phyloP scores from a whole-genome alignment of 1,140 invertebrate genomes.

The Mylabris phalerata region DNA sequence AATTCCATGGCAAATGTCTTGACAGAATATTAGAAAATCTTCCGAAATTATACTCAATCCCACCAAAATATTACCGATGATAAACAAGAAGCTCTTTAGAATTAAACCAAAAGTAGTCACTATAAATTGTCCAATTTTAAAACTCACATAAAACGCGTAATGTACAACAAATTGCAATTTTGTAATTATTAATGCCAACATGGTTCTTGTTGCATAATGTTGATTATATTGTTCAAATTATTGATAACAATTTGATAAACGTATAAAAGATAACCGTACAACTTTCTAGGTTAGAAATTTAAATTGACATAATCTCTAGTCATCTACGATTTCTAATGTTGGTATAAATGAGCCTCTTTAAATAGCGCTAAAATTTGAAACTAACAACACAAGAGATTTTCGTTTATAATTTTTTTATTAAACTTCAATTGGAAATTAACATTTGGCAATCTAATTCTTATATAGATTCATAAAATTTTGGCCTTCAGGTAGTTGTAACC shows the following conservation, averaged over 20 bases:
- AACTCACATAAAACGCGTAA: conserved; percentile 19
- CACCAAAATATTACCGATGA: not conserved
- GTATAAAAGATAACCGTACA: not conserved
- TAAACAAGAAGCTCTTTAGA: not conserved
- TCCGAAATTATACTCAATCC: conserved; percentile 17
- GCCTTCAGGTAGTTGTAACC: conserved; percentile 63
- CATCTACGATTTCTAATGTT: not conserved
- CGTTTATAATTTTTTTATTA: no score
- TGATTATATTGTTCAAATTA: not conserved
- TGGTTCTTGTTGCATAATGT: not conserved
- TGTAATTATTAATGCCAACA: not conserved
- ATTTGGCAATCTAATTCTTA: conserved; percentile 37
- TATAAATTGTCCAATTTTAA: conserved; percentile 22
- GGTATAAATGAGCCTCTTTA: no score
- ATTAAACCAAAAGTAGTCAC: conserved; percentile 9
- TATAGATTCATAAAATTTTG: conserved; percentile 58
- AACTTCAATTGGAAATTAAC: no score
- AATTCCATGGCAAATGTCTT: conserved; percentile 4
- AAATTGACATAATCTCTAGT: not conserved
- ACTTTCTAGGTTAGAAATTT: conserved; percentile 3
- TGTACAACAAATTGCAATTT: conserved; percentile 3
- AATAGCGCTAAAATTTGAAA: no score
- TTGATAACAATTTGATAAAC: not conserved
- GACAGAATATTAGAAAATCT: conserved; percentile 22
- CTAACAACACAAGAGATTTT: no score